Evolutionary conservation across 2,888 invertebrate genomes (phyloP), one percentile per base, ranked within the genome.

Genomic region (Cerceris ruficornis): DNA sequence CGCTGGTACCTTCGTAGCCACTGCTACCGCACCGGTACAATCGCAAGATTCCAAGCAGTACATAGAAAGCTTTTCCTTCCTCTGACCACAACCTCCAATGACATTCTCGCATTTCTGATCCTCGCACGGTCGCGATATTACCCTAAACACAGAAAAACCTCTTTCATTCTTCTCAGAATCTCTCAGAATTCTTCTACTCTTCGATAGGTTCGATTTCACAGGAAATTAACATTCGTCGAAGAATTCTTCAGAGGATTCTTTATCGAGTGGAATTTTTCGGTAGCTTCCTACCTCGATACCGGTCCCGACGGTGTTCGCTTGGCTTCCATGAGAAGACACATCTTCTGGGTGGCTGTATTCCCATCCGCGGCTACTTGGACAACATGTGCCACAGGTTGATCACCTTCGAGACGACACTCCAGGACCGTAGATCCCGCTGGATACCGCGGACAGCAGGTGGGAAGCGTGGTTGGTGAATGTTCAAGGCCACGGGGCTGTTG

Each of bases 371-470:
- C 80, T 67, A 87, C 78, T 17, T 86, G 88, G 77, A 88, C 77
- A 64, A 87, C 79, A 67, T 84, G 83, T 69, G 84, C 88, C 75
- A 88, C 76, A 50, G 88, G 87, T 78, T 81, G 81, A 75, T 86
- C 80, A 71, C 80, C 86, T 50, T 88, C 85, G 65, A 87, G 74
- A 43, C 85, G 88, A 82, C 87, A 88, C 82, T 88, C 84, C 65
- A 87, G 79, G 58, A 87, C 64, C 75, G 82, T 83, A 68, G 80
- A 87, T 83, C 87, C 87, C 46, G 83, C 75, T 46, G 84, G 83
- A 83, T 88, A 88, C 41, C 74, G 75, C 46, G 75, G 55, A 15
- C 71, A 72, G 83, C 86, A 86, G 85, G 77, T 86, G 81, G 76
- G 73, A 17, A 72, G 68, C 75, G 75, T 61, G 77, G 67, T 67